phyloP scores from a whole-genome alignment of 2,113 vertebrate genomes.

The Forbesichthys papilliferus region DNA sequence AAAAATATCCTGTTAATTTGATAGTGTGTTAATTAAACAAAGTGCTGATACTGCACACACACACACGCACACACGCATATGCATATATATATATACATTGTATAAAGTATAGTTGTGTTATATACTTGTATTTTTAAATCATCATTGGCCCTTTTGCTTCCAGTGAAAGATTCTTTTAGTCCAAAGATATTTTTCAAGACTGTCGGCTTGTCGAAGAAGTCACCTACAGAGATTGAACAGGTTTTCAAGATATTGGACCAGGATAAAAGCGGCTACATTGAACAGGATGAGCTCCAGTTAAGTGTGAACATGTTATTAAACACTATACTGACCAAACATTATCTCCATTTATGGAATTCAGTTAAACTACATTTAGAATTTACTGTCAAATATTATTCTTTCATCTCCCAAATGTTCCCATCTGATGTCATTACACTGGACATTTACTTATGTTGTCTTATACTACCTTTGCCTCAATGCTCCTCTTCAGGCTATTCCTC shows the following conservation, averaged over 20 bases:
- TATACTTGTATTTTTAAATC: slow-evolving; percentile 5
- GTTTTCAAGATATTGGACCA: slow-evolving; percentile 76
- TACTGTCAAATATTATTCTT: no score
- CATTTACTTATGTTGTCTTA: background rate
- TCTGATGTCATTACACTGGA: no score
- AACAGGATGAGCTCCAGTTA: slow-evolving; percentile 77
- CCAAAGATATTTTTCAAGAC: slow-evolving; percentile 69
- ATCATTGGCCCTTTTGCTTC: slow-evolving; percentile 13
- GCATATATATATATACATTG: background rate
- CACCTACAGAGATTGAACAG: slow-evolving; percentile 62
- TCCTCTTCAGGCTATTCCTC: slow-evolving; percentile 65
- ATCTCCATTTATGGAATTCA: no score
- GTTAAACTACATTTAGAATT: no score
- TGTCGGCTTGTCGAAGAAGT: slow-evolving; percentile 72
- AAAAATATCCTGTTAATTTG: background rate
- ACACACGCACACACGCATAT: background rate
- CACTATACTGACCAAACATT: background rate
- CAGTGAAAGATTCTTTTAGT: slow-evolving; percentile 71
- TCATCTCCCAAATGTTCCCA: no score
- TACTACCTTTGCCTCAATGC: background rate
- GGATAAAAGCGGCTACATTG: slow-evolving; percentile 75
- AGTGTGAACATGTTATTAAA: slow-evolving; percentile 37
- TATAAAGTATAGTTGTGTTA: background rate
- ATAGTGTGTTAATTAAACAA: background rate
- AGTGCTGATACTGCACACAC: background rate